Evolutionary conservation across 2,888 invertebrate genomes (phyloP).

Genomic region (Aproaerema taeniolella): DNA sequence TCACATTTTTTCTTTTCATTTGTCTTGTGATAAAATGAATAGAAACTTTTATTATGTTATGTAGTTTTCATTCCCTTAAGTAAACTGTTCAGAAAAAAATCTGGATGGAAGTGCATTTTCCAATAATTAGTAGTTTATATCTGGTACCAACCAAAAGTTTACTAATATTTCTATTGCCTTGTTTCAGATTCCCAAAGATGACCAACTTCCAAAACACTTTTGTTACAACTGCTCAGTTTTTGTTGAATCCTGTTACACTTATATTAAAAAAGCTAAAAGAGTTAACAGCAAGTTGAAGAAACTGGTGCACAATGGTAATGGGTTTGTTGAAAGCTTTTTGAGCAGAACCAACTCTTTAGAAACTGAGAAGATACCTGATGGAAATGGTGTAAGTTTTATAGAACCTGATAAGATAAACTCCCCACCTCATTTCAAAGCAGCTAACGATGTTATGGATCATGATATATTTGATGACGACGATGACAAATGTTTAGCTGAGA

Average conservation of each 20-base stretch:
- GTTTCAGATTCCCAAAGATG: constrained; percentile 7
- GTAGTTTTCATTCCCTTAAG: too few relatives aligned
- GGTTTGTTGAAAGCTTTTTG: background rate
- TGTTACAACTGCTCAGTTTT: constrained; percentile 4
- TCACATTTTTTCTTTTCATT: too few relatives aligned
- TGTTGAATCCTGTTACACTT: constrained; percentile 4
- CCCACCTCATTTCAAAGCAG: background rate
- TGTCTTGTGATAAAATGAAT: too few relatives aligned
- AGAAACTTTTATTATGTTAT: too few relatives aligned
- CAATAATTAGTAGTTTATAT: too few relatives aligned
- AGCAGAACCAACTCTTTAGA: constrained; percentile 1
- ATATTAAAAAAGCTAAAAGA: constrained; percentile 3
- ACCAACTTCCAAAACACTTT: constrained; percentile 7
- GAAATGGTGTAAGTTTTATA: background rate
- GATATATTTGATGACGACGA: constrained; percentile 9
- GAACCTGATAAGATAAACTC: background rate
- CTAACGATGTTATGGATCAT: background rate
- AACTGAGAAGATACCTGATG: background rate
- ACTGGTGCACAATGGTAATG: background rate
- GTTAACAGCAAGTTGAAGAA: constrained; percentile 5
- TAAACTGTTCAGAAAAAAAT: too few relatives aligned
- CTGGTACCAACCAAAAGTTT: too few relatives aligned
- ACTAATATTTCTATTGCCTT: too few relatives aligned
- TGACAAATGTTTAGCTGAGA: constrained; percentile 3
- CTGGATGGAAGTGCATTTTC: too few relatives aligned